Evolutionary conservation across 2,797 vertebrate species (phyloP).

Genomic region (Tauraco hartlaubi): DNA sequence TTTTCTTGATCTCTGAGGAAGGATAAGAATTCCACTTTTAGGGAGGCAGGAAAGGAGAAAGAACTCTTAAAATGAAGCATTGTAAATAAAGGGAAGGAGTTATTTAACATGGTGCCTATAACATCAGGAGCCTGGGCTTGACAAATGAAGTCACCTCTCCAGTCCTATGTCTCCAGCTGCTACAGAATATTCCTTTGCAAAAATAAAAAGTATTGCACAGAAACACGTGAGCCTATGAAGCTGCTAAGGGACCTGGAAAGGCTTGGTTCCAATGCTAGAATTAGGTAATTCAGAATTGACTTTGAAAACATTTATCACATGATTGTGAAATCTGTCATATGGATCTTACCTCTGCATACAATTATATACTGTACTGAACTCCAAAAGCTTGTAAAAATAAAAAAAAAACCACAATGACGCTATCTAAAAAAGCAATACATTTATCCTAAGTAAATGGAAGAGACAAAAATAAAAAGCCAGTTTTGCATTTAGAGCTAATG

Average conservation of each 20-base stretch:
- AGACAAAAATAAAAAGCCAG: neutral
- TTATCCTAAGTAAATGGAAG: neutral
- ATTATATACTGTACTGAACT: neutral
- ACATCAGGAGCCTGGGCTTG: neutral
- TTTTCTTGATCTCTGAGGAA: neutral
- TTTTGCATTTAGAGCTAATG: neutral
- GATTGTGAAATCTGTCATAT: conserved; percentile 7
- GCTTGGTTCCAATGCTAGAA: neutral
- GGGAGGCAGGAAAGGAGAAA: neutral
- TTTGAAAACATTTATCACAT: conserved; percentile 22
- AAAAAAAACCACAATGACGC: no score
- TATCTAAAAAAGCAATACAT: neutral
- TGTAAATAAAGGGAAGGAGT: neutral
- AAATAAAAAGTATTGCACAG: neutral
- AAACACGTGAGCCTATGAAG: neutral
- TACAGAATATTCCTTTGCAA: neutral
- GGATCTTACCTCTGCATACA: neutral
- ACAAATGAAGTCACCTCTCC: neutral
- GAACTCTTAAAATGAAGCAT: neutral
- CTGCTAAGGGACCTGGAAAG: neutral
- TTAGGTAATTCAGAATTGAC: neutral
- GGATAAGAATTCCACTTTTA: neutral
- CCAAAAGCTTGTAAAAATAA: neutral
- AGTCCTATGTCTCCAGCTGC: neutral
- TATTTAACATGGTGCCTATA: neutral